Evolutionary conservation across 2,888 invertebrate species (phyloP), one percentile per base, ranked within the genome.

Genomic region (Microctonus hyperodae): DNA sequence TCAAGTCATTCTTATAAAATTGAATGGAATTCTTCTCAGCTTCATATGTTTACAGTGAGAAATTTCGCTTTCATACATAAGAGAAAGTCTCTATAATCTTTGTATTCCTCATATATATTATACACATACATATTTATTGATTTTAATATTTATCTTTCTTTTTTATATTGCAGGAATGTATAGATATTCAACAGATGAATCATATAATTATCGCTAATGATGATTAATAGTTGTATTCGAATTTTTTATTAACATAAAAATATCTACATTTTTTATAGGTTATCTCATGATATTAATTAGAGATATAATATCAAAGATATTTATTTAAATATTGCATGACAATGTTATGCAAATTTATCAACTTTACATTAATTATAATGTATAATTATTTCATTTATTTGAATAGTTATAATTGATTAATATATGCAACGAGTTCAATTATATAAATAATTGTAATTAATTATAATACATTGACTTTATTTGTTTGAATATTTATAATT

Each of bases 241-340:
- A 16, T 16, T 16, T 20, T 16, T 16, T 44, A 16, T 44, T 16
- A 16, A 44, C 20, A 44, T 44, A 16, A 16, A 44, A 16, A n/a
- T n/a, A n/a, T n/a, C n/a, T n/a, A n/a, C n/a, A n/a, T n/a, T n/a
- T 5, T 16, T 16, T 16, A 53, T 25, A 13, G 28, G 13, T 62
- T 62, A 53, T 53, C 61, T 62, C 61, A 62, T 62, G n/a, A 23
- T 13, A 16, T 20, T 25, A 23, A 62, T 51, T 53, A 23, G 61
- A 62, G 61, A n/a, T n/a, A n/a, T n/a, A 62, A 62, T 53, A 53
- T 20, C 20, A 13, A 23, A 22, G 53, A 53, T 62, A 37, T 53
- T 44, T 9, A 1, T 16, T n/a, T 5, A 3, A 44, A 44, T 44
- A 9, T 44, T 44, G 9, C 44, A 44, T 16, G 44, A 6, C 44